Conservation (phyloP, 1,140 invertebrate genomes). For the Pemphigus obesinymphae region DNA sequence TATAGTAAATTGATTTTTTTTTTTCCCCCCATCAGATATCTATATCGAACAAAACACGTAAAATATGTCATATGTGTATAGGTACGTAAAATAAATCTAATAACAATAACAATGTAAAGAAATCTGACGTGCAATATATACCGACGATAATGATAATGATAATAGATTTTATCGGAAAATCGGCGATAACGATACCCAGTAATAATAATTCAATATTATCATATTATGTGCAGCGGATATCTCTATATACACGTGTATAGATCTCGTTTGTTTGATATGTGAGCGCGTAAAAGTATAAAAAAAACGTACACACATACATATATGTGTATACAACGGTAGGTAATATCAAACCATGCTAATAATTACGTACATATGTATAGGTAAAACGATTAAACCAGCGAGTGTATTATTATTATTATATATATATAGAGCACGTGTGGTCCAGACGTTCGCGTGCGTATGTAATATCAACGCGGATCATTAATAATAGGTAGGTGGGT, state of each 20-base stretch:
- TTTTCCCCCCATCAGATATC: neutral
- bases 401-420: too few relatives aligned
- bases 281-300: neutral
- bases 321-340: neutral
- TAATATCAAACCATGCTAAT: neutral
- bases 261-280: neutral
- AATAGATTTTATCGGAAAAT: neutral
- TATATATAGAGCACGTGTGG: neutral
- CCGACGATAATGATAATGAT: neutral
- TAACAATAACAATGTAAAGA: too few relatives aligned
- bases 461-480: slow-evolving; percentile 18
- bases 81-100: too few relatives aligned
- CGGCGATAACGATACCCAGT: neutral
- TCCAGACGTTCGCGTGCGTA: neutral
- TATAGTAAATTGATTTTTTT: neutral
- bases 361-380: neutral
- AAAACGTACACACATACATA: neutral
- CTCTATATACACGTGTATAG: neutral
- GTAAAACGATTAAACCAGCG: too few relatives aligned
- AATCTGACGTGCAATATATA: too few relatives aligned
- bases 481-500: neutral
- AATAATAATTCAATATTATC: too few relatives aligned
- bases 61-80: neutral
- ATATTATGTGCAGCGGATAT: too few relatives aligned
- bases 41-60: neutral